Base-by-base conservation (phyloP, 2,113 vertebrate species). In the Megaceryle maxima region DNA sequence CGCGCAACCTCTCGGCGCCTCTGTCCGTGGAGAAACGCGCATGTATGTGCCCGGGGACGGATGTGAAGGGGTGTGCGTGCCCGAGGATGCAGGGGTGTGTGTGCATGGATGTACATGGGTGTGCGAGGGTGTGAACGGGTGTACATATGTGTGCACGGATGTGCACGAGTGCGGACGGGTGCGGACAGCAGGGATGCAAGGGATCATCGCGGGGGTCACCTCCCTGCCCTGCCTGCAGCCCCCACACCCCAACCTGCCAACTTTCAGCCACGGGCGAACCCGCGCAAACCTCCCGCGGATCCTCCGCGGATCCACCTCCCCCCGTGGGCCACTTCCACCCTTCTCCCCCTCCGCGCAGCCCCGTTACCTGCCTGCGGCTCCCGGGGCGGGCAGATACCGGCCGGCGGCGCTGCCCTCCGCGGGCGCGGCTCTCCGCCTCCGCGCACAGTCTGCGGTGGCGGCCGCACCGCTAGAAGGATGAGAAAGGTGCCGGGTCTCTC, bases 301-400 rank as follows among this genome's bases (percentile, higher is more conserved):
- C 63, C 35, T 43, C 64, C 80, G 91, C 91, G 70, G 37, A 82
- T 57, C 66, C 57, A 1, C 53, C 66, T 41, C 43, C 21, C 25
- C n/a, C 59, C 50, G 73, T 35, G 56, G 59, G 35, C 20, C 43
- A 3, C 57, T 6, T 31, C 41, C 19, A 19, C 18, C 59, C 7
- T 8, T 37, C 20, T 4, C 68, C 26, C 35, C 6, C 50, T 18
- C 67, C 87, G 60, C 44, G 63, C 62, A 74, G 43, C 88, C 50
- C 86, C 35, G 63, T 83, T 96, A 96, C 94, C 92, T 96, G 89
- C 86, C 89, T 96, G 92, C 72, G 39, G 85, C 50, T 92, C 81
- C 72, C 70, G 50, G 50, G 59, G 59, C 37, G 46, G 63, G 51
- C 67, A 69, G 68, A 57, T 48, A 50, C 31, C 24, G 78, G 25